These are phyloP conservation scores for Smutsia temminckii DNA, from an alignment of 2,797 vertebrate genomes.

Conservation along the genomic window DNA sequence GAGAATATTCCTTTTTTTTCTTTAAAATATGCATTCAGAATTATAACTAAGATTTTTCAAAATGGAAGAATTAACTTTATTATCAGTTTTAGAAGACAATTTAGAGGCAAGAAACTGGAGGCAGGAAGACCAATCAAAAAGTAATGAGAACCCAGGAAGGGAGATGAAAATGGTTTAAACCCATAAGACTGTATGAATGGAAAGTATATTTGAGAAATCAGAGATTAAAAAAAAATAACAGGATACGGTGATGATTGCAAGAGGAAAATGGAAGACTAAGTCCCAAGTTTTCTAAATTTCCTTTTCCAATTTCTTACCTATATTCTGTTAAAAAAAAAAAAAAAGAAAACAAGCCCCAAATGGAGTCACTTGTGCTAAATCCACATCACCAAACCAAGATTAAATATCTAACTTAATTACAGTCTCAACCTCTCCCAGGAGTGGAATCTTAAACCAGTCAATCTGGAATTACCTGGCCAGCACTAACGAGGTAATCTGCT, in stretches of 20 bases:
- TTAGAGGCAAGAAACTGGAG: slow-evolving; percentile 31
- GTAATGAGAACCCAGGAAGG: not conserved
- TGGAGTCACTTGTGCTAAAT: not conserved
- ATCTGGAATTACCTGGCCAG: not conserved
- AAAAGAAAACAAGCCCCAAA: not conserved
- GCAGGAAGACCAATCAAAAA: slow-evolving; percentile 42
- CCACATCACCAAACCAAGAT: not conserved
- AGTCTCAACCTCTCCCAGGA: not conserved
- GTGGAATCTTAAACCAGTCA: not conserved
- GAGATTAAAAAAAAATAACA: slow-evolving; percentile 26
- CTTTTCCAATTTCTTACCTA: slow-evolving; percentile 22
- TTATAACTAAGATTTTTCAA: not conserved
- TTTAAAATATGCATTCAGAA: not conserved
- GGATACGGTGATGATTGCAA: not conserved
- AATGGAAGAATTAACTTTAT: slow-evolving; percentile 35
- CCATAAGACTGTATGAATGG: not conserved
- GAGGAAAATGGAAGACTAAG: slow-evolving; percentile 23
- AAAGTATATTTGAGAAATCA: slow-evolving; percentile 39
- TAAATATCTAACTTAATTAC: not conserved
- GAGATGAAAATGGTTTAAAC: slow-evolving; percentile 14
- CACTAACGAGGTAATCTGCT: not conserved
- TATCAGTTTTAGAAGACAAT: slow-evolving; percentile 17
- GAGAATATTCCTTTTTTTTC: not conserved
- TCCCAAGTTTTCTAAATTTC: slow-evolving; percentile 6
- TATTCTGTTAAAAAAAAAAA: not conserved